Percentiles rank a stretch among this genome's conserved stretches.
phyloP scores from a whole-genome alignment of 2,797 vertebrate genomes.

The Eutrigla gurnardus region DNA sequence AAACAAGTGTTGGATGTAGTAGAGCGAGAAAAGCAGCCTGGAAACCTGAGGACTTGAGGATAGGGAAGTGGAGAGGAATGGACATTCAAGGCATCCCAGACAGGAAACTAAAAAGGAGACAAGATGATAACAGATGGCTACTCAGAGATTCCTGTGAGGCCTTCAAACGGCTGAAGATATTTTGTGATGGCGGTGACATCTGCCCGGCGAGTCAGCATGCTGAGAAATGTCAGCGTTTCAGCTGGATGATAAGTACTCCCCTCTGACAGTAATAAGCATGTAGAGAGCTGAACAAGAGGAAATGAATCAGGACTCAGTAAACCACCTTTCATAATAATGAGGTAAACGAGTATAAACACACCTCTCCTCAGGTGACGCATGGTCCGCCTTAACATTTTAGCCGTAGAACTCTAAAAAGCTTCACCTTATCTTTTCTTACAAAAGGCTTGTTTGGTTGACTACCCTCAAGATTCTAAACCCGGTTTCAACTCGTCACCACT shows the following conservation, averaged over 20 bases:
- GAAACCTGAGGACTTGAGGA: too few relatives aligned
- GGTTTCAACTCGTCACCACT: too few relatives aligned
- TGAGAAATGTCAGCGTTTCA: neutral
- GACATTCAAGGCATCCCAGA: too few relatives aligned
- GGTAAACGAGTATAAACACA: conserved; percentile 2
- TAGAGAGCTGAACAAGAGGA: neutral
- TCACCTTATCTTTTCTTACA: too few relatives aligned
- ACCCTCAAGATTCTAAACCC: too few relatives aligned
- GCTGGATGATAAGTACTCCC: neutral
- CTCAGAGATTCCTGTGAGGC: neutral
- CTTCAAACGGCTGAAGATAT: neutral
- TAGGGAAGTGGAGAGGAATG: neutral
- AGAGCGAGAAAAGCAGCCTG: too few relatives aligned
- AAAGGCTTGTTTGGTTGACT: too few relatives aligned
- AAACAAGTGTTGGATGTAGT: too few relatives aligned
- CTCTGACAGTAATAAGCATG: conserved; percentile 4
- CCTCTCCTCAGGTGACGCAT: neutral
- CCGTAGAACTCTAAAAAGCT: too few relatives aligned
- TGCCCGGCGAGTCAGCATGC: too few relatives aligned
- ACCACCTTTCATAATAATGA: conserved; percentile 2
- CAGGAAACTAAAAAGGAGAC: neutral
- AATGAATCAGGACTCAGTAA: neutral
- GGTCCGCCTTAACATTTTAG: too few relatives aligned
- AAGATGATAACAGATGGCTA: neutral
- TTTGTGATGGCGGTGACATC: neutral